Percentiles rank a stretch among this genome's conserved stretches.
phyloP scores from a whole-genome alignment of 2,888 invertebrate genomes.

The Spodoptera littoralis region DNA sequence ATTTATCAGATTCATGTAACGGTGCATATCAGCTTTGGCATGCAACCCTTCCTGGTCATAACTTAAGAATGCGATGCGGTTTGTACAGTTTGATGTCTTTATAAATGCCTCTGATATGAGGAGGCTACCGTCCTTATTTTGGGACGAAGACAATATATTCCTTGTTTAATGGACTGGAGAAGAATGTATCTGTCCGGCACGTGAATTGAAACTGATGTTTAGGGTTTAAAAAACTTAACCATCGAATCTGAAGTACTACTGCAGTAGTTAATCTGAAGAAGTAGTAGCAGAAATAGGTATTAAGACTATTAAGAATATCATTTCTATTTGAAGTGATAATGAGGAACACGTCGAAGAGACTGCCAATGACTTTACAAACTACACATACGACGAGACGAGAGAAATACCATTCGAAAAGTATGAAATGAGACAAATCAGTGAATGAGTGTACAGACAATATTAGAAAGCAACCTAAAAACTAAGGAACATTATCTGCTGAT shows the following conservation, averaged over 20 bases:
- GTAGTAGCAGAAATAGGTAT: no score
- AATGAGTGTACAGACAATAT: conserved; percentile 23
- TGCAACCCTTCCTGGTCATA: conserved; percentile 24
- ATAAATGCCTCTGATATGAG: not conserved
- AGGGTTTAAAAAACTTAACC: no score
- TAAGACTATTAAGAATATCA: no score
- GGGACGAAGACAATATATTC: no score
- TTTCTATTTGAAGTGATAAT: no score
- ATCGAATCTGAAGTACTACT: no score
- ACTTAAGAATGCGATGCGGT: conserved; percentile 21
- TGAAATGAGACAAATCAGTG: not conserved
- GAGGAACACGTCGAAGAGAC: no score
- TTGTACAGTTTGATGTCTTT: conserved; percentile 11
- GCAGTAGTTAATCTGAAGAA: no score
- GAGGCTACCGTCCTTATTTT: no score
- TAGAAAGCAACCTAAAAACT: conserved; percentile 53
- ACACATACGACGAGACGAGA: not conserved
- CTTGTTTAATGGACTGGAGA: no score
- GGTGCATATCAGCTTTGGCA: conserved; percentile 26
- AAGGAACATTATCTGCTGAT: conserved; percentile 41
- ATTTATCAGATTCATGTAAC: conserved; percentile 31
- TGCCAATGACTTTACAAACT: not conserved
- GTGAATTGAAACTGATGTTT: no score
- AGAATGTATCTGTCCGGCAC: no score
- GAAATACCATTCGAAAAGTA: not conserved